Base-by-base conservation (phyloP, 2,113 vertebrate genomes). In the Puntigrus tetrazona region DNA sequence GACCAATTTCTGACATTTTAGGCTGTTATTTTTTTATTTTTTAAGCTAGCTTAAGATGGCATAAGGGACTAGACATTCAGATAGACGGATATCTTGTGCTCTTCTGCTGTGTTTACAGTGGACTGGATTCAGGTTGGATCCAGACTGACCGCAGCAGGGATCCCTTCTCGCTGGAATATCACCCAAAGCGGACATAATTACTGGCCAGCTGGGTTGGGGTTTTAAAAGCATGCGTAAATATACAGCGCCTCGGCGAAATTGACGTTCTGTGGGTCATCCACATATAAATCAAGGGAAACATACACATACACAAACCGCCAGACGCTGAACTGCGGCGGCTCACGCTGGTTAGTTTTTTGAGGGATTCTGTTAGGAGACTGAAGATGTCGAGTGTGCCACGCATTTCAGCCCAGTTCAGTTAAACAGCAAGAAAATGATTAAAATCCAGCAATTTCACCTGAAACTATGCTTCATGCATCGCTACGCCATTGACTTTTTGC, bases 111-210 rank as follows among this genome's bases (percentile, higher is more conserved):
- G 77, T 75, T 84, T 76, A 83, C 50, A 59, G 79, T 82, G 70
- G 72, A 78, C 59, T 65, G 78, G 41, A 67, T 65, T 65, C 59
- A 80, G 59, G 36, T 47, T 47, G 18, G 36, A 80, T 79, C 79
- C 75, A 27, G 50, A 43, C 38, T 29, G 83, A 67, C 57, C 73
- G 45, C 22, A 69, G 69, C 27, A 57, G 13, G 31, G n/a, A 75
- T 86, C 41, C n/a, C 59, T 47, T 82, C 73, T 34, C 69, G n/a
- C 57, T 82, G 81, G 73, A 87, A 87, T 38, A 41, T 75, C 65
- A 74, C 74, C 75, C 86, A 87, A 87, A 70, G 55, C 65, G 85
- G 83, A 84, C 84, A 88, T 84, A 75, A 84, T 78, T 81, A 88
- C 55, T 25, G 5, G 34, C 72, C 81, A 85, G 82, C 84, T 70